Base-by-base conservation (phyloP, 2,113 vertebrate genomes). In the Camelus bactrianus region DNA sequence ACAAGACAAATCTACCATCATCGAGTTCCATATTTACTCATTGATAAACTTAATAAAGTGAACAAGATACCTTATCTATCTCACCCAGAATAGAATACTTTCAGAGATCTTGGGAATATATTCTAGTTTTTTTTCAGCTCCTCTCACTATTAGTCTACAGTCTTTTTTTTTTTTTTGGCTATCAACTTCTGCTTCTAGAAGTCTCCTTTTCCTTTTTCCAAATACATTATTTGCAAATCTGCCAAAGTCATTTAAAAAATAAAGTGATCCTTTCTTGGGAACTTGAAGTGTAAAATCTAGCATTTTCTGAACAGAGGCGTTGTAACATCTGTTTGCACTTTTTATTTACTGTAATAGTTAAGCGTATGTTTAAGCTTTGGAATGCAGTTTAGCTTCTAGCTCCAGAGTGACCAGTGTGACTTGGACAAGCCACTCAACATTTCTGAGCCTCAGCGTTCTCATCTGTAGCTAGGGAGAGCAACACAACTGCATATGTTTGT, bases 211-310 rank as follows among this genome's bases (percentile, higher is more conserved):
- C 65, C 38, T 73, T 32, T 81, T 94, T 58, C 16, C 8, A 80
- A 84, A 32, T 79, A 80, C 26, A 35, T 62, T 91, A 28, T 38
- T 56, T 83, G 2, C n/a, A 95, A 88, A 91, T 80, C 91, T 81
- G 16, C 73, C 56, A 38, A 84, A 75, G 17, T 73, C 26, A 69
- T 64, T 60, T 85, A 28, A 67, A 97, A 93, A 81, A 85, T 1
- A 77, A 16, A 93, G 8, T 46, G 7, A 64, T 28, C 13, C 30
- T 85, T 94, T 67, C 56, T 92, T 38, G 19, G 5, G 24, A 89
- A 12, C 17, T 16, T 95, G 13, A 83, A 79, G 22, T 54, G 6
- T 50, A 93, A 82, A 69, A 22, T 50, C 42, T 12, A 82, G 30
- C 84, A 35, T 46, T 56, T 80, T 60, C 79, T 89, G 58, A 88